Evolutionary conservation across 2,113 vertebrate genomes (phyloP), one percentile per base, ranked within the genome.

Genomic region (Motacilla tschutschensis): DNA sequence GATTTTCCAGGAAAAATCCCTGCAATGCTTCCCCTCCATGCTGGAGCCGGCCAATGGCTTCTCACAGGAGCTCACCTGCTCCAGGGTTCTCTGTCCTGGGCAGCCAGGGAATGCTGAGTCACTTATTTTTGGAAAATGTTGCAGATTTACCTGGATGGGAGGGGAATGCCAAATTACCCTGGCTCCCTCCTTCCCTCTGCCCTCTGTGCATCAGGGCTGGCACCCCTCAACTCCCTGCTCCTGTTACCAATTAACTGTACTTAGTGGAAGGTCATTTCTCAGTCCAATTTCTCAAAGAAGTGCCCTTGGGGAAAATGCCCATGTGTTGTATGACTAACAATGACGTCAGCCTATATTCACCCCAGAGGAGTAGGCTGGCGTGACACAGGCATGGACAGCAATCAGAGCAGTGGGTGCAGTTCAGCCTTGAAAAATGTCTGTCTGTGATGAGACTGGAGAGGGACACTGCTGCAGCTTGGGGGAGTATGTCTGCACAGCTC

Each of bases 351-450:
- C 72, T 67, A 13, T 10, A 10, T 14, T 66, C 7, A 3, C 28
- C 33, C 17, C 20, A 54, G 53, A 53, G 76, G 29, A 59, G 20
- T 6, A 40, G 54, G 48, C 9, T 9, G 4, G 16, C 12, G 64
- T 44, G 40, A 25, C 1, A 79, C 1, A 65, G 51, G 38, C 67
- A 44, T 7, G 0, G 40, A 17, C 48, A 78, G 48, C 54, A 10
- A 1, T 8, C 1, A 3, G 57, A 57, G 28, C 3, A 2, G 33
- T 0, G 0, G 10, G 21, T 3, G 12, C 2, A 1, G 15, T 26
- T 85, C 64, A 63, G 41, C 79, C 41, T 47, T 44, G 53, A 25
- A 38, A 69, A 83, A 73, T 3, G 0, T 9, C 33, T n/a, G 24
- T 33, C 15, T 26, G 0, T 13, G 33, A 24, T 9, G 28, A 76